Conservation (phyloP, 2,113 vertebrate genomes). For the Isichthys henryi region DNA sequence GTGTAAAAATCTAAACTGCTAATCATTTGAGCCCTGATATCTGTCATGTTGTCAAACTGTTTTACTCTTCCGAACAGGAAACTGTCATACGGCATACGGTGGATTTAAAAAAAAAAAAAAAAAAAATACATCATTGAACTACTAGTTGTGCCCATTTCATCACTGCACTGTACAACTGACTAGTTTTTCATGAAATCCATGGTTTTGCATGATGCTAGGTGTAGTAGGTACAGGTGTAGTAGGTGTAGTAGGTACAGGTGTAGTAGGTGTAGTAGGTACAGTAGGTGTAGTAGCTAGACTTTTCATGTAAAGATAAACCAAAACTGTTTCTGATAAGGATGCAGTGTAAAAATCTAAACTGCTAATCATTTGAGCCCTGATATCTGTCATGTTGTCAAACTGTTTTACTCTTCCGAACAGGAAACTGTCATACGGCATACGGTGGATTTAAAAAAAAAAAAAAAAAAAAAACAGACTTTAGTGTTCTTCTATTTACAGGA, state of each 20-base stretch:
- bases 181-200: neutral
- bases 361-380: conserved; percentile 36
- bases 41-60: neutral
- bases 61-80: conserved; percentile 9
- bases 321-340: conserved; percentile 60
- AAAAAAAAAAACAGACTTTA: conserved; percentile 38
- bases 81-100: neutral
- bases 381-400: conserved; percentile 26
- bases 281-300: conserved; percentile 27
- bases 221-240: no score
- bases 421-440: neutral
- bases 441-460: conserved; percentile 30
- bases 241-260: no score
- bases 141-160: conserved; percentile 10
- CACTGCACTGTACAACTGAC: neutral
- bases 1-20: conserved; percentile 40
- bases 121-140: conserved; percentile 25
- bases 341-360: conserved; percentile 47
- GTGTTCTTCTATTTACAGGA: conserved; percentile 40
- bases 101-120: conserved; percentile 34
- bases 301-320: conserved; percentile 21
- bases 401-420: conserved; percentile 11
- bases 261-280: conserved; percentile 19
- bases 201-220: neutral
- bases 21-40: conserved; percentile 42